Conservation (phyloP, 2,797 vertebrate species). For the Rallus crepitans region DNA sequence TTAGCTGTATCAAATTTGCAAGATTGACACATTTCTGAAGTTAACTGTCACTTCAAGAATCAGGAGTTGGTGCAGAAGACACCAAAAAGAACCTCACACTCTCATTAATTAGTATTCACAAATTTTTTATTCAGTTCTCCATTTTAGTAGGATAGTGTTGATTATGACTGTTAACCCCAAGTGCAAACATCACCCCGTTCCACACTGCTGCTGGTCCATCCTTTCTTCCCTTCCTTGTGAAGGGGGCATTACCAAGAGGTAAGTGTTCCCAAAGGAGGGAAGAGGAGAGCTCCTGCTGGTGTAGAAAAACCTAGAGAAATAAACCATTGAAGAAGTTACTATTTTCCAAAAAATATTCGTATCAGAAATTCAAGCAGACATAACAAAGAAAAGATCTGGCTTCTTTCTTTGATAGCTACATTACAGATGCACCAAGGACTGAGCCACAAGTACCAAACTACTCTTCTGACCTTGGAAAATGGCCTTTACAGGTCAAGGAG, state of each 20-base stretch:
- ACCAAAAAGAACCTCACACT: slow-evolving; percentile 20
- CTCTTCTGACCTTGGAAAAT: not conserved
- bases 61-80: not conserved
- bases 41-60: not conserved
- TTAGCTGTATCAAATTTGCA: not conserved
- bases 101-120: not conserved
- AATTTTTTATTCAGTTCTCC: slow-evolving; percentile 59
- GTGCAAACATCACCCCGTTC: not conserved
- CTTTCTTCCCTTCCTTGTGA: slow-evolving; percentile 8
- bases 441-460: not conserved
- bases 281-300: not conserved
- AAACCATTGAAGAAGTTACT: slow-evolving; percentile 54
- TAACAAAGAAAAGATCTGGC: not conserved
- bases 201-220: not conserved
- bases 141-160: not conserved
- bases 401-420: slow-evolving; percentile 13
- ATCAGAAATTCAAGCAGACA: slow-evolving; percentile 20
- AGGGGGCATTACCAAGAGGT: not conserved
- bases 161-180: not conserved
- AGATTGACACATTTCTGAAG: not conserved
- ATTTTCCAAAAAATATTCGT: not conserved
- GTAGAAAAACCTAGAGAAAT: slow-evolving; percentile 58
- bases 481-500: slow-evolving; percentile 5
- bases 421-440: not conserved
- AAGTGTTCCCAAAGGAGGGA: not conserved